Evolutionary conservation across 2,888 invertebrate genomes (phyloP), one percentile per base, ranked within the genome.

Genomic region (Asteroscopus sphinx): DNA sequence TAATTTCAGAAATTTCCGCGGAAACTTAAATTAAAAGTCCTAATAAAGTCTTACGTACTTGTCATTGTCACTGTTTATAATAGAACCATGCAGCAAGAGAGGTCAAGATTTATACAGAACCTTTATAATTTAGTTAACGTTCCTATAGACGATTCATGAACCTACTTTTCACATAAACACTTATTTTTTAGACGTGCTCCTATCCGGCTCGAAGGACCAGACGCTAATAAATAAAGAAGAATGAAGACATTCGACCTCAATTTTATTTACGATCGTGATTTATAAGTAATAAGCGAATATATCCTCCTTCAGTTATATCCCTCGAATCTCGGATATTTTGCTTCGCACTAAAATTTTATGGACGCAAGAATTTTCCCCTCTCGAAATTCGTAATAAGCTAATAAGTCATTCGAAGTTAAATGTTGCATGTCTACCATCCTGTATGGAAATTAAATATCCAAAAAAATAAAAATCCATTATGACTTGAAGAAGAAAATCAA

Each of bases 181-280:
- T 39, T 58, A 57, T 60, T 76, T 66, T 76, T 66, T 66, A 60
- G 35, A 61, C 36, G 15, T 35, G 30, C 54, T 33, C n/a, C 45
- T 48, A 68, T 53, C 54, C 63, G 69, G 39, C 47, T 67, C 72
- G 49, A 65, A 73, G 71, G 67, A 74, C 63, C 64, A 73, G 21
- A 25, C 13, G 53, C 52, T 54, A 68, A 75, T 79, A 76, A 82
- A 85, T 77, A 77, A 75, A 68, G 65, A 64, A 68, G 73, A 83
- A 83, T 82, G 74, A 77, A 83, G 80, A 80, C 81, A 77, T 85
- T 81, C 77, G 76, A 81, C 77, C 80, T 79, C 73, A 70, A 74
- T 80, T 77, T 78, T 83, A 83, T 85, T 87, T 83, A 86, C 76
- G 81, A 76, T 69, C 65, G 68, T 76, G 71, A 83, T 83, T 81